Conservation (phyloP, 1,140 invertebrate genomes). For the Trichonephila clavipes region DNA sequence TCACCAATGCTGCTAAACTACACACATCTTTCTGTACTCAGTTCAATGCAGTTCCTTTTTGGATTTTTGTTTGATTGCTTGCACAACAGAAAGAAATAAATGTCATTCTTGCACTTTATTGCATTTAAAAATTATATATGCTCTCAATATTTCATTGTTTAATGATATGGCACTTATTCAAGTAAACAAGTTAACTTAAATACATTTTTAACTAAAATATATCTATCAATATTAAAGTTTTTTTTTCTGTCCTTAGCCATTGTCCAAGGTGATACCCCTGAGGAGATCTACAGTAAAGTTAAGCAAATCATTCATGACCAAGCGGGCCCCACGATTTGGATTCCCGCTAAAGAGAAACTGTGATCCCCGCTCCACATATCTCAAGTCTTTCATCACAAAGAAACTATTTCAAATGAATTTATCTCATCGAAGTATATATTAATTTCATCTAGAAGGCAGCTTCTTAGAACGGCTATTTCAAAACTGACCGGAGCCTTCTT, state of each 20-base stretch:
- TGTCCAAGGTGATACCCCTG: constrained; percentile 97
- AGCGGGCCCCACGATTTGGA: constrained; percentile 97
- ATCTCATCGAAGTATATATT: constrained; percentile 37
- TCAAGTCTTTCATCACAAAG: constrained; percentile 60
- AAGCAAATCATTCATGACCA: constrained; percentile 97
- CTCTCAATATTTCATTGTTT: too few species aligned
- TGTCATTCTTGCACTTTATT: too few species aligned
- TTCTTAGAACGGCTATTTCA: constrained; percentile 26
- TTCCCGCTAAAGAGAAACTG: constrained; percentile 85
- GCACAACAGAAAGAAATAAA: too few species aligned
- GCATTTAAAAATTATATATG: too few species aligned
- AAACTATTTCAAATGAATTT: constrained; percentile 6
- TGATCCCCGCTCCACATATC: constrained; percentile 58
- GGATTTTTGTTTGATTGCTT: too few species aligned
- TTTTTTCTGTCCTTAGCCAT: constrained; percentile 84
- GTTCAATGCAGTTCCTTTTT: too few species aligned
- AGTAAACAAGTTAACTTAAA: too few species aligned
- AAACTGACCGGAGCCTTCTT: constrained; percentile 7
- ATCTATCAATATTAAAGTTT: not conserved
- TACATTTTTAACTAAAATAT: too few species aligned
- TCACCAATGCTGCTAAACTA: too few species aligned
- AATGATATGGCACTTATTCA: too few species aligned
- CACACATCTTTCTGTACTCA: too few species aligned
- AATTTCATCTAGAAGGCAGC: constrained; percentile 42
- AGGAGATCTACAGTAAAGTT: constrained; percentile 97